These are phyloP conservation scores for Myotis vivesi DNA, from an alignment of 2,797 vertebrate genomes.

Conservation along the genomic window DNA sequence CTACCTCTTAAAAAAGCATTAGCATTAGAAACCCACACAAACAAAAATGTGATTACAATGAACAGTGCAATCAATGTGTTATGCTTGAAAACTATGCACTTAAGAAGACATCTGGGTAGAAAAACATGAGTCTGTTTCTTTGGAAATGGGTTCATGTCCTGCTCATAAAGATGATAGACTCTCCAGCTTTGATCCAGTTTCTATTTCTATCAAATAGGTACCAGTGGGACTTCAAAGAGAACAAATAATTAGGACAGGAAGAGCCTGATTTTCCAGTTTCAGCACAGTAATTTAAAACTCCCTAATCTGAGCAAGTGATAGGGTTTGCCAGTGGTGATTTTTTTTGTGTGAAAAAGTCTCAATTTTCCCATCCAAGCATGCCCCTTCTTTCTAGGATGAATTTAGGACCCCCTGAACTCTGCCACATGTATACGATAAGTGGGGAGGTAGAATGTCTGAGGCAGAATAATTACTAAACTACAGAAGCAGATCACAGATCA, in stretches of 20 bases:
- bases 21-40: neutral
- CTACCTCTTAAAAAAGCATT: neutral
- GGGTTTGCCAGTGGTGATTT: neutral
- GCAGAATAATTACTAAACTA: neutral
- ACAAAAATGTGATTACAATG: neutral
- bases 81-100: neutral
- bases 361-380: neutral
- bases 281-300: slow-evolving; percentile 36
- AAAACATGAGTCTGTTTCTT: slow-evolving; percentile 8
- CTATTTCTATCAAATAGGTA: slow-evolving; percentile 66
- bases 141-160: slow-evolving; percentile 54
- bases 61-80: neutral
- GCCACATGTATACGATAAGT: neutral
- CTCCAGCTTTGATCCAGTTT: slow-evolving; percentile 69
- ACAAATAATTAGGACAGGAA: slow-evolving; percentile 57
- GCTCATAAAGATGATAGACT: slow-evolving; percentile 7
- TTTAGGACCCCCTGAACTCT: neutral
- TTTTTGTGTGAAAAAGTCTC: neutral
- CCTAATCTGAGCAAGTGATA: neutral
- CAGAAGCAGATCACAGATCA: neutral
- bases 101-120: neutral
- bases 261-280: slow-evolving; percentile 37
- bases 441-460: neutral
- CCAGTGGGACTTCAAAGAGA: slow-evolving; percentile 70
- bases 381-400: neutral